phyloP scores from a whole-genome alignment of 2,888 invertebrate species.

The Ichneumoninae sp. region DNA sequence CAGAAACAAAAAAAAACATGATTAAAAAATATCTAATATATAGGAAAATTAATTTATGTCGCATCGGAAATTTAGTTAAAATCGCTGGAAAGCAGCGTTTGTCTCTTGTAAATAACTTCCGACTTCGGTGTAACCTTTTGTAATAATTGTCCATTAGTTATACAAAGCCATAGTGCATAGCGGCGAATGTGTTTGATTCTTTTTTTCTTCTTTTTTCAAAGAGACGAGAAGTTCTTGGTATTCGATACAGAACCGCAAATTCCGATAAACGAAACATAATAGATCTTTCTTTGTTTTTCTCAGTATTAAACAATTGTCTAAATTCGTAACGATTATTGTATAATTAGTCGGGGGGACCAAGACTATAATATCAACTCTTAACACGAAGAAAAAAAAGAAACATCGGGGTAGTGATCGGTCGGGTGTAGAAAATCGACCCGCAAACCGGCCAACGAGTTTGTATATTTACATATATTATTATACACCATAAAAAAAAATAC shows the following conservation, averaged over 20 bases:
- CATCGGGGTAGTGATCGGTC: constrained; percentile 40
- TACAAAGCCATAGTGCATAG: constrained; percentile 20
- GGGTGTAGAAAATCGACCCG: constrained; percentile 15
- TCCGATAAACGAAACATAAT: constrained; percentile 48
- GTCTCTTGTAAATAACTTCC: constrained; percentile 63
- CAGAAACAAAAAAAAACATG: constrained; percentile 3
- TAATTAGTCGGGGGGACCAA: constrained; percentile 60
- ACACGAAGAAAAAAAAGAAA: constrained; percentile 45
- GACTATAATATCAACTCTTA: constrained; percentile 56
- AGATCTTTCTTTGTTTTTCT: constrained; percentile 40
- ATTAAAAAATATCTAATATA: constrained; percentile 51
- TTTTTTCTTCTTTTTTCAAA: constrained; percentile 29
- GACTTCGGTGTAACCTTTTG: constrained; percentile 46
- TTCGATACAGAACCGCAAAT: constrained; percentile 36
- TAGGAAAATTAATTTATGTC: constrained; percentile 59
- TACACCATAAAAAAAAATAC: constrained; percentile 42
- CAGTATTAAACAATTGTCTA: constrained; percentile 30
- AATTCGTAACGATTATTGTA: constrained; percentile 52
- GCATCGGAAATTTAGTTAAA: constrained; percentile 40
- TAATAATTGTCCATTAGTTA: constrained; percentile 62
- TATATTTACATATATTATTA: constrained; percentile 41
- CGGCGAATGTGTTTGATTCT: constrained; percentile 23
- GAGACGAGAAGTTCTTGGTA: constrained; percentile 36
- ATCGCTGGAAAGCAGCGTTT: constrained; percentile 45
- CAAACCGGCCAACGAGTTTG: constrained; percentile 30